phyloP scores from a whole-genome alignment of 2,888 invertebrate species.

The Meandrusa payeni region DNA sequence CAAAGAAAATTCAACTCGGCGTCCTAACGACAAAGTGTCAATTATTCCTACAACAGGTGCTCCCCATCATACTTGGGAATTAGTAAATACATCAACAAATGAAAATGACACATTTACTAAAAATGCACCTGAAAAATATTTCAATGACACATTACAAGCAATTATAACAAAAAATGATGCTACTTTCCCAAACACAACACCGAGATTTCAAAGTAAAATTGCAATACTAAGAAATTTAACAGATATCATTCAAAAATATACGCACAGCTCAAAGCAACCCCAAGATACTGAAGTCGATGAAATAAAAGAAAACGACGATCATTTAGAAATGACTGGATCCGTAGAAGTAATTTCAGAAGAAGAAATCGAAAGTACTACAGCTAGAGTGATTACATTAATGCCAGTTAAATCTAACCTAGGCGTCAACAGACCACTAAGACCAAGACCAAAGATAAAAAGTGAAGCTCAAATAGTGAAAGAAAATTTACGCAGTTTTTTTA shows the following conservation, averaged over 20 bases:
- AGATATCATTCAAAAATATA: slow-evolving; percentile 82
- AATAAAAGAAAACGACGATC: slow-evolving; percentile 45
- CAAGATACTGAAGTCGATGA: slow-evolving; percentile 34
- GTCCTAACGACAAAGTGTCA: slow-evolving; percentile 72
- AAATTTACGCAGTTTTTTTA: slow-evolving; percentile 57
- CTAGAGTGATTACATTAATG: slow-evolving; percentile 81
- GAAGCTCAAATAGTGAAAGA: slow-evolving; percentile 55
- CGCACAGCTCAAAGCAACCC: slow-evolving; percentile 68
- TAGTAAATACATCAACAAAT: slow-evolving; percentile 77
- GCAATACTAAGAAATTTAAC: slow-evolving; percentile 82
- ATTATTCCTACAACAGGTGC: slow-evolving; percentile 64
- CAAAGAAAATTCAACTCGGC: slow-evolving; percentile 60
- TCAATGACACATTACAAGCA: slow-evolving; percentile 83
- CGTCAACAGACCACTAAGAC: slow-evolving; percentile 85
- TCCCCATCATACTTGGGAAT: slow-evolving; percentile 79
- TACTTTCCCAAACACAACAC: slow-evolving; percentile 64
- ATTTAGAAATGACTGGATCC: slow-evolving; percentile 60
- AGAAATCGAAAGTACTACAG: slow-evolving; percentile 61
- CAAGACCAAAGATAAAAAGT: slow-evolving; percentile 76
- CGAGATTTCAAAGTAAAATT: slow-evolving; percentile 65
- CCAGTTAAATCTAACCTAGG: slow-evolving; percentile 91
- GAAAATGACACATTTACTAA: slow-evolving; percentile 61
- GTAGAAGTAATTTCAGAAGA: slow-evolving; percentile 72
- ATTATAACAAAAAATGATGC: slow-evolving; percentile 81
- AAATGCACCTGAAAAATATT: slow-evolving; percentile 75